These are phyloP conservation scores for Colinus virginianus DNA, from an alignment of 2,113 vertebrate genomes.

Conservation along the genomic window DNA sequence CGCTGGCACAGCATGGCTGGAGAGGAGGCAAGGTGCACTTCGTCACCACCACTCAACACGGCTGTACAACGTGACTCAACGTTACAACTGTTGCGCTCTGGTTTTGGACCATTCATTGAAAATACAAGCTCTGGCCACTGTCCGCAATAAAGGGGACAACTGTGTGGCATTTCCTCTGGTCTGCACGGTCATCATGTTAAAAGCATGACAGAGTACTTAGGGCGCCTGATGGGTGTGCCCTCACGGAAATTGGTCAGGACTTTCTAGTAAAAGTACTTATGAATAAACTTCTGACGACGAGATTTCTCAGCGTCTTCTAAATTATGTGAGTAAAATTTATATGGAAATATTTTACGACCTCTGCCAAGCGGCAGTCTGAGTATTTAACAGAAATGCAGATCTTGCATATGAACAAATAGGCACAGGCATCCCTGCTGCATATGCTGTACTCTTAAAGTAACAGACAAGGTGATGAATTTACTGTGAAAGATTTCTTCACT, in stretches of 20 bases:
- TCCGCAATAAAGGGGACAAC: background rate
- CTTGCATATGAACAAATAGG: background rate
- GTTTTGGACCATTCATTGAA: background rate
- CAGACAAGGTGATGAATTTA: background rate
- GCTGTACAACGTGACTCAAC: conserved; percentile 8
- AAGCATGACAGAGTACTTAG: background rate
- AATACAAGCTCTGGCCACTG: background rate
- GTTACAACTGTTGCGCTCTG: background rate
- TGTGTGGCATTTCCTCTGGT: conserved; percentile 2
- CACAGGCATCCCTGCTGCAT: background rate
- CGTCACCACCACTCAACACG: background rate
- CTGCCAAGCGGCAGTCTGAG: background rate
- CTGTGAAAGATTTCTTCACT: background rate
- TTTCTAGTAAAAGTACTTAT: conserved; percentile 57
- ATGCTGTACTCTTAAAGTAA: background rate
- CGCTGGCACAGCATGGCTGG: background rate
- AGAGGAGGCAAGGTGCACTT: background rate
- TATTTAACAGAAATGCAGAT: background rate
- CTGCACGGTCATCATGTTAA: background rate
- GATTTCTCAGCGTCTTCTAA: background rate
- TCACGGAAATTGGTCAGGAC: conserved; percentile 29
- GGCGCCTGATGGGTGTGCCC: background rate
- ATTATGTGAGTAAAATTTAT: background rate
- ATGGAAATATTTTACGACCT: background rate
- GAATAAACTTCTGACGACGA: background rate